Conservation (phyloP, 2,888 invertebrate genomes). For the Drosophila affinis region DNA sequence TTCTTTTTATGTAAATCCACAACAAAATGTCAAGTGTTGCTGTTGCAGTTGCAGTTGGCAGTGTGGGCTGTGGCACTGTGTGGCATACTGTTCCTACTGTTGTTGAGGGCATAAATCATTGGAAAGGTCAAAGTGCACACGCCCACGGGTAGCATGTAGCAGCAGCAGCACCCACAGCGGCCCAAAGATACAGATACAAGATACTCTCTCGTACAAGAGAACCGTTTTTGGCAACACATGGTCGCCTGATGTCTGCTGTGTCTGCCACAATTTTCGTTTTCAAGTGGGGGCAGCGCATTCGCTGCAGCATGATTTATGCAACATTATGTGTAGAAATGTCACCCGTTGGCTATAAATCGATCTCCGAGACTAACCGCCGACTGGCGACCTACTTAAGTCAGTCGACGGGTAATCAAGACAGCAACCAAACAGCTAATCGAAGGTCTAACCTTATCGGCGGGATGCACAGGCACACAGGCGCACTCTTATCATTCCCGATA, state of each 20-base stretch:
- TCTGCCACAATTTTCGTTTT: slow-evolving; percentile 52
- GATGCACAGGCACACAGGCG: no score
- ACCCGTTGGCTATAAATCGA: neutral
- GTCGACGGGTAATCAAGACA: neutral
- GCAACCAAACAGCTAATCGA: slow-evolving; percentile 13
- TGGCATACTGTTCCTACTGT: slow-evolving; percentile 12
- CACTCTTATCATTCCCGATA: slow-evolving; percentile 15
- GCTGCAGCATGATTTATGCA: slow-evolving; percentile 64
- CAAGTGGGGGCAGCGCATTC: slow-evolving; percentile 51
- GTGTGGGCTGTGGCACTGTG: neutral
- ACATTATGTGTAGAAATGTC: neutral
- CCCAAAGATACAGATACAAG: slow-evolving; percentile 19
- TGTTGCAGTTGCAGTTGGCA: slow-evolving; percentile 34
- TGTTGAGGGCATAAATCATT: slow-evolving; percentile 63
- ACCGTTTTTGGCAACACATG: slow-evolving; percentile 49
- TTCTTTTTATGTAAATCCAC: slow-evolving; percentile 17
- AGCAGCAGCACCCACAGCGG: neutral
- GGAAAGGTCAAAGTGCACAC: slow-evolving; percentile 69
- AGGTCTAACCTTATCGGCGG: slow-evolving; percentile 24
- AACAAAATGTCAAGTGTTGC: slow-evolving; percentile 65
- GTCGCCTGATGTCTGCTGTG: slow-evolving; percentile 58
- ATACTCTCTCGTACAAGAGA: neutral
- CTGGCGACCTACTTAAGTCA: slow-evolving; percentile 34
- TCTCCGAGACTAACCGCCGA: neutral
- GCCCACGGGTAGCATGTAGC: slow-evolving; percentile 56